Evolutionary conservation across 2,113 vertebrate genomes (phyloP).

Genomic region (Crotalus viridis): DNA sequence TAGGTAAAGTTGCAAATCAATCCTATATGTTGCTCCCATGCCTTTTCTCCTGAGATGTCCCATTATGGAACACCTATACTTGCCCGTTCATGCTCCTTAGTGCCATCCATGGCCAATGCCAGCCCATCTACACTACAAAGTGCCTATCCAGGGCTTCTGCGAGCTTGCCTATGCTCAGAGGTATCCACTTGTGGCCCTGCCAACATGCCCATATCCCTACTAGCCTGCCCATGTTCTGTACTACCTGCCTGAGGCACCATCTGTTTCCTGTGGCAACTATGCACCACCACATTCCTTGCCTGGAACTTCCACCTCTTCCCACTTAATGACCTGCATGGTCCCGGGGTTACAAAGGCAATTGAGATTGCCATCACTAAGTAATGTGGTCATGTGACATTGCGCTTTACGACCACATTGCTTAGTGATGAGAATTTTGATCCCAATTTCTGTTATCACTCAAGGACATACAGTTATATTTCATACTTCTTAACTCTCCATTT

Average conservation of each 20-base stretch:
- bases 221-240: neutral
- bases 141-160: neutral
- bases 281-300: neutral
- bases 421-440: neutral
- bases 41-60: neutral
- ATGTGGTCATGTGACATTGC: no score
- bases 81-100: neutral
- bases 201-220: neutral
- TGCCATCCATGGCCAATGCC: neutral
- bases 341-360: neutral
- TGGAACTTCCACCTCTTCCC: neutral
- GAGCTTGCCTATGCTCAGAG: neutral
- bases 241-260: neutral
- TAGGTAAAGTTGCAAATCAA: neutral
- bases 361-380: neutral
- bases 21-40: neutral
- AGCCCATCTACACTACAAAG: neutral
- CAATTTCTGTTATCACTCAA: neutral
- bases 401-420: neutral
- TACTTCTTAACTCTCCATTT: neutral
- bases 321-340: neutral
- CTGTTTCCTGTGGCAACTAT: neutral
- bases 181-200: neutral
- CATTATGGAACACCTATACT: neutral
- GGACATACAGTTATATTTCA: neutral